Conservation (phyloP, 2,888 invertebrate species). For the Apamea sordens region DNA sequence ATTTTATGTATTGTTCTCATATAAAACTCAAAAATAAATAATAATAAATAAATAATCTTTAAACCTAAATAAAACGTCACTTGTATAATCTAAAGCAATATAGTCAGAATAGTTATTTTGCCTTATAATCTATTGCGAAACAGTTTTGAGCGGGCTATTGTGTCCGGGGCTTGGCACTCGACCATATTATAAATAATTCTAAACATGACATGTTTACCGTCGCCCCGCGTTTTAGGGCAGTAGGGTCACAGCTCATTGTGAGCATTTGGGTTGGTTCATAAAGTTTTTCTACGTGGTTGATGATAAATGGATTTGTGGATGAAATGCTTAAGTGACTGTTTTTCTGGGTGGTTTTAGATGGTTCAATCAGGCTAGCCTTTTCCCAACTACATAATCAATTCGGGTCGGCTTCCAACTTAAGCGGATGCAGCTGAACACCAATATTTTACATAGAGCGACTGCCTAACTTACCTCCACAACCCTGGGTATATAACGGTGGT, state of each 20-base stretch:
- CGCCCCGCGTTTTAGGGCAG: slow-evolving; percentile 38
- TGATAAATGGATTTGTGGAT: slow-evolving; percentile 31
- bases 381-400: too few species aligned
- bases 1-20: too few species aligned
- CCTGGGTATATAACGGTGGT: too few species aligned
- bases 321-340: slow-evolving; percentile 16
- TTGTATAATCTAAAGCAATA: slow-evolving; percentile 7
- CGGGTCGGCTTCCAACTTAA: too few species aligned
- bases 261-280: slow-evolving; percentile 44
- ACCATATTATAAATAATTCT: slow-evolving; percentile 62
- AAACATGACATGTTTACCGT: slow-evolving; percentile 60
- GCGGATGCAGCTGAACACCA: too few species aligned
- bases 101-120: slow-evolving; percentile 13
- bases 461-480: not conserved
- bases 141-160: slow-evolving; percentile 44
- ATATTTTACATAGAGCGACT: not conserved
- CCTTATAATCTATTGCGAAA: slow-evolving; percentile 43
- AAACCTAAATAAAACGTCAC: not conserved
- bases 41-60: too few species aligned
- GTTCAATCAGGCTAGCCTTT: not conserved
- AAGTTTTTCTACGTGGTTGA: slow-evolving; percentile 31
- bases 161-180: slow-evolving; percentile 53
- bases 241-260: slow-evolving; percentile 36
- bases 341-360: slow-evolving; percentile 13
- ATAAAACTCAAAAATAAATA: too few species aligned